Evolutionary conservation across 2,888 invertebrate genomes (phyloP).

Genomic region (Celastrina argiolus): DNA sequence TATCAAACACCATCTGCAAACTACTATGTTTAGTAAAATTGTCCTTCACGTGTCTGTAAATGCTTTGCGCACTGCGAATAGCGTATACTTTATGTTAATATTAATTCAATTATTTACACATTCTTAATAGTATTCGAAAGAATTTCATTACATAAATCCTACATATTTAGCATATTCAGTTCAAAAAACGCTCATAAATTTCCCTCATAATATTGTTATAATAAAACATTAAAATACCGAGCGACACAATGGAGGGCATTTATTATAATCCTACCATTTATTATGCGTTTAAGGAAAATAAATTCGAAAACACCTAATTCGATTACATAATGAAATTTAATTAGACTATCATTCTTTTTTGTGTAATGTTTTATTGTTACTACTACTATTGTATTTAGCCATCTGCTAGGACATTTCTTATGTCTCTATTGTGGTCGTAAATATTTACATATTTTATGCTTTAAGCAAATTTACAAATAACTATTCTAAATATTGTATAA

Average conservation of each 20-base stretch:
- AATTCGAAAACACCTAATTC: not conserved
- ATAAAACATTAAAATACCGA: not conserved
- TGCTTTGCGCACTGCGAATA: not conserved
- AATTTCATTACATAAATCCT: not conserved
- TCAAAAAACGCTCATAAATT: not conserved
- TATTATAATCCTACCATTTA: not conserved
- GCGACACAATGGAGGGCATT: not conserved
- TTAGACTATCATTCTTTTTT: not conserved
- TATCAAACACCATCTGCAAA: no score
- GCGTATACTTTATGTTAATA: not conserved
- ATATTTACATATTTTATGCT: not conserved
- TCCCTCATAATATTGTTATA: not conserved
- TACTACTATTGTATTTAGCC: not conserved
- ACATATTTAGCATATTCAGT: not conserved
- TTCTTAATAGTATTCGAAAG: not conserved
- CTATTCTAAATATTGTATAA: not conserved
- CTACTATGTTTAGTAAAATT: no score
- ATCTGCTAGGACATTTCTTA: not conserved
- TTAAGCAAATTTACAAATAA: not conserved
- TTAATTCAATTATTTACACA: slow-evolving; percentile 4
- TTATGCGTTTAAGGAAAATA: not conserved
- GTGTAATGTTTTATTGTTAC: not conserved
- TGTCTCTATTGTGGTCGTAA: not conserved
- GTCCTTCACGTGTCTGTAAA: not conserved
- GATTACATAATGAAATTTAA: not conserved